Evolutionary conservation across 2,888 invertebrate species (phyloP).

Genomic region (Sabatieria punctata): DNA sequence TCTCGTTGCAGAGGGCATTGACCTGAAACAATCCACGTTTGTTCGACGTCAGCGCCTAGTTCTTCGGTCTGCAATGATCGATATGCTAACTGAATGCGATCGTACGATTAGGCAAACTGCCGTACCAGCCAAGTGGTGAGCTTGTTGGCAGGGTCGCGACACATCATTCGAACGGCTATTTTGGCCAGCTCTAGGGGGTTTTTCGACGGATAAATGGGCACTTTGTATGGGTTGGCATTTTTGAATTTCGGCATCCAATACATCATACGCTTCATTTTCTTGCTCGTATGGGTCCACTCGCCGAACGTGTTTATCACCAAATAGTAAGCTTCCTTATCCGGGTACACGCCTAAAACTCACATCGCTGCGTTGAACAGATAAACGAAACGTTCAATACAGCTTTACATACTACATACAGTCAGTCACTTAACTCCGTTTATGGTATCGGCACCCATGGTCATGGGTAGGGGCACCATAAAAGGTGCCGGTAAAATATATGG

Average conservation of each 20-base stretch:
- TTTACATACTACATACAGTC: too few relatives aligned
- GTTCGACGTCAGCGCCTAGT: slow-evolving; percentile 6
- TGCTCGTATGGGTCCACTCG: slow-evolving; percentile 42
- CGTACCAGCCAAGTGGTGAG: slow-evolving; percentile 19
- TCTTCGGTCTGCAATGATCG: neutral
- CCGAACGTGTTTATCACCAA: slow-evolving; percentile 72
- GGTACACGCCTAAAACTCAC: slow-evolving; percentile 53
- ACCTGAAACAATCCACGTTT: slow-evolving; percentile 22
- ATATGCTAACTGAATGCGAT: neutral
- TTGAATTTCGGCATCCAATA: slow-evolving; percentile 73
- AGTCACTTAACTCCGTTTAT: too few relatives aligned
- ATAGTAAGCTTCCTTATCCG: slow-evolving; percentile 69
- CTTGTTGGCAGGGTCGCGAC: slow-evolving; percentile 22
- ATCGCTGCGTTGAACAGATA: slow-evolving; percentile 15
- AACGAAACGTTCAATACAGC: slow-evolving; percentile 13
- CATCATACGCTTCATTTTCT: slow-evolving; percentile 38
- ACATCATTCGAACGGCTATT: slow-evolving; percentile 25
- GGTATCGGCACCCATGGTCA: too few relatives aligned
- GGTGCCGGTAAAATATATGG: too few relatives aligned
- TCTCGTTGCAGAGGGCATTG: slow-evolving; percentile 21
- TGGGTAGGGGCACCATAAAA: too few relatives aligned
- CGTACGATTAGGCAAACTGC: neutral
- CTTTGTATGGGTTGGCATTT: slow-evolving; percentile 65
- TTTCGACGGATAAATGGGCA: slow-evolving; percentile 40
- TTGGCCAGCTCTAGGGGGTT: slow-evolving; percentile 18